Conservation (phyloP, 2,888 invertebrate genomes). For the Meganola albula region DNA sequence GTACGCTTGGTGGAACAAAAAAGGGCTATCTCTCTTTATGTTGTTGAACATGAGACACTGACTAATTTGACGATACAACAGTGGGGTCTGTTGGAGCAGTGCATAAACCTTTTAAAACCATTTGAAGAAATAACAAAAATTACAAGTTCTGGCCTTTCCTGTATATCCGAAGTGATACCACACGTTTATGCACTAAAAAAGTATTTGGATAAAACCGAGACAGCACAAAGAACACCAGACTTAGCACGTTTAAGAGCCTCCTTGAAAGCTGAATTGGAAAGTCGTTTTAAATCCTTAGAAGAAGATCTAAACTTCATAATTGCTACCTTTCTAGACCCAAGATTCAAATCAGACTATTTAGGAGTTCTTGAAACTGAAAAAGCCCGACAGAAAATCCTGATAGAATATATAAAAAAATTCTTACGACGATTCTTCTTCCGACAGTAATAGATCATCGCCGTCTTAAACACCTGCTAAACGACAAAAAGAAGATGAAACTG, state of each 20-base stretch:
- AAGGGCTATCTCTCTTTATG: constrained; percentile 9
- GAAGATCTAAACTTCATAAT: constrained; percentile 19
- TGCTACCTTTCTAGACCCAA: constrained; percentile 17
- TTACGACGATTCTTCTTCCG: constrained; percentile 10
- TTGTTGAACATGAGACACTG: constrained; percentile 1
- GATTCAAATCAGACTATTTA: constrained; percentile 14
- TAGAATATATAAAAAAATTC: constrained; percentile 12
- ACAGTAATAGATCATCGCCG: constrained; percentile 2
- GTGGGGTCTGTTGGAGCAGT: constrained; percentile 11
- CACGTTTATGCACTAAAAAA: constrained; percentile 11
- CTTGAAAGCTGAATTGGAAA: constrained; percentile 15
- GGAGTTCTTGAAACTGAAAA: constrained; percentile 7
- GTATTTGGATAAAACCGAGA: constrained; percentile 9
- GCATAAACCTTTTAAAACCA: constrained; percentile 3
- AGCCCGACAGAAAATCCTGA: constrained; percentile 7
- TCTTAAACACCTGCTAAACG: constrained; percentile 9
- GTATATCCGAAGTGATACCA: background rate
- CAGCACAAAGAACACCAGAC: constrained; percentile 8
- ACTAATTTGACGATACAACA: constrained; percentile 1
- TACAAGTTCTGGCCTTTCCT: background rate
- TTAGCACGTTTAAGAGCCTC: constrained; percentile 12
- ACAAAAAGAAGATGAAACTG: constrained; percentile 9
- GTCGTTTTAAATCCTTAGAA: constrained; percentile 18
- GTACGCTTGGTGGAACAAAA: constrained; percentile 10
- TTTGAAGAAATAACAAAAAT: constrained; percentile 6